Evolutionary conservation across 2,888 invertebrate genomes (phyloP), one percentile per base, ranked within the genome.

Genomic region (Gymnocheta viridis): DNA sequence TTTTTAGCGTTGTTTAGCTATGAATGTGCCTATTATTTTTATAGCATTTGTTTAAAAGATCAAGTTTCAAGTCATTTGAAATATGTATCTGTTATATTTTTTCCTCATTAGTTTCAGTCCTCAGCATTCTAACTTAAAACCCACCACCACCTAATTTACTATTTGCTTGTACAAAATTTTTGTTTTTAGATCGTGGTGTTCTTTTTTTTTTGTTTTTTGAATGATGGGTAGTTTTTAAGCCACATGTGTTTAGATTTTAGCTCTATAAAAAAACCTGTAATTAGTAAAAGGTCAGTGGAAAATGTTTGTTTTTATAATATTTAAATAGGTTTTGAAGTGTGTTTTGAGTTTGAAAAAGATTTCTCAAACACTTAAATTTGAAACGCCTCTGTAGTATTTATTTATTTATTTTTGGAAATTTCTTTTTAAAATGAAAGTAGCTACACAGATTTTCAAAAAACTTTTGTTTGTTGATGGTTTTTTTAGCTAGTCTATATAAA

Each of bases 221-320:
- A 22, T 1, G 29, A 49, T 29, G 72, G 56, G 32, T 76, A 22
- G 10, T 32, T 35, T 35, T 27, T 19, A 9, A 41, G 35, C 35
- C 44, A 76, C 74, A 76, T 82, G 62, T 82, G 69, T 47, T 74
- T 64, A 38, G 54, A 76, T 81, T 74, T 60, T 24, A 47, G 0
- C 19, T 14, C 4, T 79, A 12, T 17, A 41, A 32, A 47, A 54
- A 10, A 76, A 82, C 81, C 81, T 81, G 81, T 70, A 69, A 70
- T 56, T 74, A 54, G 10, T 6, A 19, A 62, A 35, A 35, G 6
- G 35, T 5, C 5, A 32, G 14, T 14, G 9, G 12, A 29, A 14
- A 22, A 47, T 17, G 27, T 38, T 62, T 62, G 24, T n/a, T n/a
- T 41, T 38, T 2, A n/a, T n/a, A 38, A 38, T 38, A 38, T 51